These are phyloP conservation scores for Horisme vitalbata DNA, from an alignment of 2,888 invertebrate species.

Conservation along the genomic window DNA sequence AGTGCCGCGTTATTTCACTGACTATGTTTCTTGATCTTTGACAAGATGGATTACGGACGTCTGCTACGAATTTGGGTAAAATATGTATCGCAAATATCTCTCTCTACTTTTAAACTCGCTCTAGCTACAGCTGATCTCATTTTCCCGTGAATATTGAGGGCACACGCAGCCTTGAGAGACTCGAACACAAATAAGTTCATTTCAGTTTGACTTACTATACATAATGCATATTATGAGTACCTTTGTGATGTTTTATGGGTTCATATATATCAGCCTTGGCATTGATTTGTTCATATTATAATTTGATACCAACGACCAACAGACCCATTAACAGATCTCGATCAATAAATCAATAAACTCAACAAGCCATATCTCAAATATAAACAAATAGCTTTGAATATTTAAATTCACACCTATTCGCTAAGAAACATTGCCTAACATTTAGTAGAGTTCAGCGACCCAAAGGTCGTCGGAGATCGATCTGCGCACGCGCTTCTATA, in stretches of 20 bases:
- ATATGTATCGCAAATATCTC: constrained; percentile 24
- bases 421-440: constrained; percentile 39
- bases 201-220: too few relatives aligned
- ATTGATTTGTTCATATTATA: too few relatives aligned
- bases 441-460: constrained; percentile 51
- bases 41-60: constrained; percentile 34
- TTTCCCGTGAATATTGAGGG: too few relatives aligned
- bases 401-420: constrained; percentile 32
- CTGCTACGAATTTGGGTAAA: constrained; percentile 28
- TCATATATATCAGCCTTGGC: too few relatives aligned
- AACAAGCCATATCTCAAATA: constrained; percentile 10
- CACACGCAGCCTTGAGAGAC: too few relatives aligned
- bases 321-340: constrained; percentile 7
- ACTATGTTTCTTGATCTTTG: constrained; percentile 59
- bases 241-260: too few relatives aligned
- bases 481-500: constrained; percentile 48
- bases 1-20: constrained; percentile 59
- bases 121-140: too few relatives aligned
- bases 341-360: constrained; percentile 13
- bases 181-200: too few relatives aligned
- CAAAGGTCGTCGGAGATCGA: constrained; percentile 53
- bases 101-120: constrained; percentile 3
- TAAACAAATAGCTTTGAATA: constrained; percentile 12
- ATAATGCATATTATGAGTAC: too few relatives aligned
- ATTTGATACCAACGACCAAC: too few relatives aligned